Evolutionary conservation across 2,113 vertebrate species (phyloP).

Genomic region (Perca fluviatilis): DNA sequence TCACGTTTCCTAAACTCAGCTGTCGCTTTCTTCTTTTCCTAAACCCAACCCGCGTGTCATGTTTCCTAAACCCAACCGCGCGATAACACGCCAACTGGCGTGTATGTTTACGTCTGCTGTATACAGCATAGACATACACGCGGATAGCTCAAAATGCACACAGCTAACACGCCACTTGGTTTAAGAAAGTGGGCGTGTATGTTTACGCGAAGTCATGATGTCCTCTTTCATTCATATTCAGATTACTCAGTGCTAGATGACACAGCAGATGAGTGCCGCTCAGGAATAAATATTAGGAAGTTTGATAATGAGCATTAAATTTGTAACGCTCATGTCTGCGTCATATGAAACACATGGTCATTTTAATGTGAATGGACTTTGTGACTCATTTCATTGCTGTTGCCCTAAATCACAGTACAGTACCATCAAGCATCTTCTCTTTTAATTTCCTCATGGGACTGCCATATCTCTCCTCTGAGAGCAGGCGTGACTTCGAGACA

Average conservation of each 20-base stretch:
- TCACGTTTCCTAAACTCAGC: too few species aligned
- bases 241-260: background rate
- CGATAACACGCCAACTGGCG: too few species aligned
- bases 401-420: conserved; percentile 22
- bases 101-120: too few species aligned
- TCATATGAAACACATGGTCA: conserved; percentile 12
- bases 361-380: conserved; percentile 12
- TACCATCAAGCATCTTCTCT: conserved; percentile 21
- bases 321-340: background rate
- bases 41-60: too few species aligned
- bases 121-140: too few species aligned
- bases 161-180: too few species aligned
- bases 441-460: conserved; percentile 27
- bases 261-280: conserved; percentile 12
- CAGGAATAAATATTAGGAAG: background rate
- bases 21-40: too few species aligned
- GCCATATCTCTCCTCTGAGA: conserved; percentile 25
- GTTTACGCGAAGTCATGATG: too few species aligned
- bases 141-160: too few species aligned
- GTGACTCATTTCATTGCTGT: conserved; percentile 18
- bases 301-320: conserved; percentile 2
- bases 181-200: too few species aligned
- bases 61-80: too few species aligned
- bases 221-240: conserved; percentile 6
- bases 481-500: conserved; percentile 45